Evolutionary conservation across 1,140 invertebrate genomes (phyloP), one percentile per base, ranked within the genome.

Genomic region (Achroia grisella): DNA sequence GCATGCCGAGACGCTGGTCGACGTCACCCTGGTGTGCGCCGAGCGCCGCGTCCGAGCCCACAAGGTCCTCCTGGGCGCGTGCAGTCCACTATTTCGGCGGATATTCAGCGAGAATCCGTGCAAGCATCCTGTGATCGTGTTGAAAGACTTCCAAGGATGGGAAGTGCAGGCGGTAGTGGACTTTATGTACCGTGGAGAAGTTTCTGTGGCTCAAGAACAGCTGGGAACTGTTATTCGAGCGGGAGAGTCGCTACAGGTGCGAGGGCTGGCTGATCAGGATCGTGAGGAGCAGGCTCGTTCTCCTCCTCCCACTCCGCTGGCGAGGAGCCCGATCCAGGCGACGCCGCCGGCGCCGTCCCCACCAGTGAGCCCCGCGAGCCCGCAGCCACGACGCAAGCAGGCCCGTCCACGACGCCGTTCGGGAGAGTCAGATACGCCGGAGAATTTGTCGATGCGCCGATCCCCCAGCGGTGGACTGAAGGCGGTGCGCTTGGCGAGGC

Each of bases 161-260:
- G 94, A 96, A 57, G 90, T 97, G 30, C 92, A 95, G 66, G 93
- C 94, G 4, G 91, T 97, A 15, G 91, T 97, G 34, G 94, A 96
- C 79, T 97, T 97, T 58, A 97, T 97, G 94, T 97, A 97, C 85
- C 91, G 93, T 41, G 95, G 95, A 17, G 94, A 96, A 83, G 94
- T 97, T 40, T 93, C 92, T 41, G 93, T 97, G 1, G 91, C 91
- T 0, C 93, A 95, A 60, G 94, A 96, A 52, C 93, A 95, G 29
- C 85, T 97, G 0, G 88, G 92, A 13, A 91, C 91, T 8, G 87
- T 97, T 36, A 94, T 97, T 62, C 91, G 93, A 62, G 94, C 94
- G 0, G 95, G 95, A 0, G 94, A 96, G 63, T 94, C 92, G 40
- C 86, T 97, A 40, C 93, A 96, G 71, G 91, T 95, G 11, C 88